Evolutionary conservation across 92 coral and sea anemone genomes (phyloP).

Genomic region (Hydrozoanthus gracilis): DNA sequence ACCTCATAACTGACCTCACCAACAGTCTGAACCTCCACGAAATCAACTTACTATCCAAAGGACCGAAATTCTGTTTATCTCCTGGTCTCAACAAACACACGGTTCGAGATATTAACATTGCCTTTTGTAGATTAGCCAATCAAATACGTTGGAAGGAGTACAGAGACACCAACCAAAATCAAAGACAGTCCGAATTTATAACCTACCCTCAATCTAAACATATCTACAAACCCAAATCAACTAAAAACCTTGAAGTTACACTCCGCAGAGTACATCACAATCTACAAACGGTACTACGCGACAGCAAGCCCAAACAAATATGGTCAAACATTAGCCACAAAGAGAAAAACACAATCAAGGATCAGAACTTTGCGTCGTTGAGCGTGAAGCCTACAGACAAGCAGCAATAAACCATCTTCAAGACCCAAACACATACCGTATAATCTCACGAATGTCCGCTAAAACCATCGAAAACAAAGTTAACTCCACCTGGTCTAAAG

Average conservation of each 20-base stretch:
- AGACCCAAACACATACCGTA: conserved; percentile 49
- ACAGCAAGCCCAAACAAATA: conserved; percentile 27
- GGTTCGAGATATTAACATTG: conserved; percentile 37
- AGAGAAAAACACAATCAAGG: conserved; percentile 49
- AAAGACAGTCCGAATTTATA: conserved; percentile 24
- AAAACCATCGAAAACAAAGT: conserved; percentile 66
- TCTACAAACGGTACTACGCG: conserved; percentile 23
- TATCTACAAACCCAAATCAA: conserved; percentile 47
- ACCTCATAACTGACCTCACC: conserved; percentile 25
- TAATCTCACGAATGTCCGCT: conserved; percentile 62
- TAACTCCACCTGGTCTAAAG: conserved; percentile 60
- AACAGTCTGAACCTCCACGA: conserved; percentile 24
- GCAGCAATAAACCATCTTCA: conserved; percentile 61
- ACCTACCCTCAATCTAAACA: conserved; percentile 57
- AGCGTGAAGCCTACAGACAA: conserved; percentile 39
- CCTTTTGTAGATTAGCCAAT: conserved; percentile 58
- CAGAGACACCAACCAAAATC: conserved; percentile 10
- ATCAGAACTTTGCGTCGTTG: conserved; percentile 58
- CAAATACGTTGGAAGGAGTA: conserved; percentile 51
- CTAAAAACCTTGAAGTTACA: conserved; percentile 38
- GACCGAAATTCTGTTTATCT: conserved; percentile 59
- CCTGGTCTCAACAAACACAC: conserved; percentile 50
- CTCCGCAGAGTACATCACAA: conserved; percentile 28
- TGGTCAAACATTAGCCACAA: conserved; percentile 56
- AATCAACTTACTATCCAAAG: conserved; percentile 58